Percentiles rank a stretch among this genome's conserved stretches.
Conservation (phyloP, 2,113 vertebrate genomes). For the Tenrec ecaudatus region DNA sequence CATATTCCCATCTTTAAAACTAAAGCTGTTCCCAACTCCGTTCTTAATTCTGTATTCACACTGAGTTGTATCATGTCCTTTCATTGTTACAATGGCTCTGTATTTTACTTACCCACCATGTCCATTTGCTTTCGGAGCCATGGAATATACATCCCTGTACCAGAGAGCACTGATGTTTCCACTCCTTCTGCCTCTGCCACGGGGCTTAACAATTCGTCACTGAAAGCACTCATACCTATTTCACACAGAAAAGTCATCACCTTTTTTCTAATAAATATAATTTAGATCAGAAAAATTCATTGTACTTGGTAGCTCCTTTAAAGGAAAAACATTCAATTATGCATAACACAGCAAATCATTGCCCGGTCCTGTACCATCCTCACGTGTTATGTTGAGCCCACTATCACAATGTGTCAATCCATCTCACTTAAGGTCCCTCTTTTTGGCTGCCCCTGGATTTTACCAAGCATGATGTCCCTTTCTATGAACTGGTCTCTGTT, state of each 20-base stretch:
- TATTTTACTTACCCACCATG: conserved; percentile 73
- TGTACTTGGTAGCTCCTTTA: neutral
- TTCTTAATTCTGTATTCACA: neutral
- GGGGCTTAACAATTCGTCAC: conserved; percentile 63
- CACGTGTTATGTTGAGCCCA: too few species aligned
- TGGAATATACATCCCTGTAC: conserved; percentile 70
- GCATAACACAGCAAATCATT: too few species aligned
- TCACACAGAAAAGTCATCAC: conserved; percentile 2
- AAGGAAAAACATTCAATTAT: conserved; percentile 39
- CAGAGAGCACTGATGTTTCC: accelerated
- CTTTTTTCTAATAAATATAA: neutral
- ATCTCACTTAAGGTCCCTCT: too few species aligned
- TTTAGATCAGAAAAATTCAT: neutral
- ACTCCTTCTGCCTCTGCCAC: neutral
- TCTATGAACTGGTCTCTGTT: too few species aligned
- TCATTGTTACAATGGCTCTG: too few species aligned
- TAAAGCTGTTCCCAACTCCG: neutral
- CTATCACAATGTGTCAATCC: too few species aligned
- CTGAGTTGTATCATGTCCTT: neutral
- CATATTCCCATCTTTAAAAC: neutral
- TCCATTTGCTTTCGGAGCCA: conserved; percentile 57
- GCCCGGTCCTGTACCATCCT: too few species aligned
- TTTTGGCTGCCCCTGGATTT: too few species aligned
- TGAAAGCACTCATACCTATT: conserved; percentile 76
- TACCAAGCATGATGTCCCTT: too few species aligned